Base-by-base conservation (phyloP, 1,140 invertebrate genomes). In the Euura saliciscinereae region DNA sequence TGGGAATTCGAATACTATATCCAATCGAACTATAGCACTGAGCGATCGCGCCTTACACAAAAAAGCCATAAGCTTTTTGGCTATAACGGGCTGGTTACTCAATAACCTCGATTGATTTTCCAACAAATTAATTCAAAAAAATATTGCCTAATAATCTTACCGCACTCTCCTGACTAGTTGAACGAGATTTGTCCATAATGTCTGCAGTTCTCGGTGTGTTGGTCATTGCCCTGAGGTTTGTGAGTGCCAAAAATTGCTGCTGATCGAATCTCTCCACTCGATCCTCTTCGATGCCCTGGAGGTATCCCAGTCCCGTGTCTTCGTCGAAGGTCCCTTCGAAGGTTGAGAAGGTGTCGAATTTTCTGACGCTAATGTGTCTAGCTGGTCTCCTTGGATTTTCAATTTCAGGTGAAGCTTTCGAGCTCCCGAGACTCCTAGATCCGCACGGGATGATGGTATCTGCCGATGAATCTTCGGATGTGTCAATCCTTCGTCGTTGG, bases 311-410 rank as follows among this genome's bases (percentile, higher is more conserved):
- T 0, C 79, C 82, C 6, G 82, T 78, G 42, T 83, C 84, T 66
- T 83, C 84, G 80, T 86, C 84, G 74, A 84, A 82, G 4, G 81
- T 82, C 8, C 80, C 81, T 65, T 83, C 84, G 76, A 87, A 83
- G 11, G 83, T 85, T 11, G 84, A 82, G 45, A 86, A 86, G 6
- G 83, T 81, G 64, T 87, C 84, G 73, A 86, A 85, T 46, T 82
- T 86, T 10, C 78, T 77, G n/a, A 85, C 86, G 71, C 82, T 86
- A 43, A 86, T 85, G 67, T 86, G 82, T 7, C 82, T 77, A 4
- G 82, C 80, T 6, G 67, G 82, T 73, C 78, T 82, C 72, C 78
- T 80, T 6, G 67, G 72, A 4, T 66, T 44, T n/a, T 51, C 3
- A 28, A 28, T 6, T 2, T 64, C 28, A 4, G 67, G 73, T 4